Percentiles rank a stretch among this genome's conserved stretches.
phyloP scores from a whole-genome alignment of 2,113 vertebrate species.

The Campylomormyrus tamandua region DNA sequence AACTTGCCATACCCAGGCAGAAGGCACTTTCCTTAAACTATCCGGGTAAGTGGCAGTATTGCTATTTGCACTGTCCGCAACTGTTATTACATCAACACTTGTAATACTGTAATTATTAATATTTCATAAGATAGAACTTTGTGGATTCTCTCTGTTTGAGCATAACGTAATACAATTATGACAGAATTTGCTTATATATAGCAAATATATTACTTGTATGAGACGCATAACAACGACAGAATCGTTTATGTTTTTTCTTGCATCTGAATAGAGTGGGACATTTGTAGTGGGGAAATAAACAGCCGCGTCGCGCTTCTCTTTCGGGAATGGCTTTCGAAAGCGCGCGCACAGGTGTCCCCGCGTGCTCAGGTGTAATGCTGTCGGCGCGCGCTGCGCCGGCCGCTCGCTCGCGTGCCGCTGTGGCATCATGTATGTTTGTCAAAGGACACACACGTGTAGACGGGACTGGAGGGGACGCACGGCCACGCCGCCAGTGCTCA shows the following conservation, averaged over 20 bases:
- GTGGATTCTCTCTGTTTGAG: neutral
- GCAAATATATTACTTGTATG: neutral
- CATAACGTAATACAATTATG: neutral
- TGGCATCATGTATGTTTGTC: neutral
- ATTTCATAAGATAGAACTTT: neutral
- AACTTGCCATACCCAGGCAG: neutral
- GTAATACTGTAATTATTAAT: neutral
- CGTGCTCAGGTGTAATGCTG: neutral
- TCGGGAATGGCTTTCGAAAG: neutral
- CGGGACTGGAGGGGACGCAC: neutral
- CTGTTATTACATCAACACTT: neutral
- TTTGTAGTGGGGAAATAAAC: neutral
- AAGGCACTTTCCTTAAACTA: neutral
- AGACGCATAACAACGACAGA: neutral
- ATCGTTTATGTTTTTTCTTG: neutral
- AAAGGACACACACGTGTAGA: neutral
- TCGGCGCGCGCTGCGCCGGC: neutral
- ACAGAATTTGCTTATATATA: neutral
- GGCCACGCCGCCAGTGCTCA: neutral
- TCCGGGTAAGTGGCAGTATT: conserved; percentile 6
- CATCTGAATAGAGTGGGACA: neutral
- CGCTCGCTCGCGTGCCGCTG: neutral
- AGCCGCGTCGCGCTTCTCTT: neutral
- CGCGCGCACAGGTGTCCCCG: neutral
- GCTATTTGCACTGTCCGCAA: neutral